Conservation (phyloP, 1,140 invertebrate genomes). For the Pachyrhynchus sulphureomaculatus region DNA sequence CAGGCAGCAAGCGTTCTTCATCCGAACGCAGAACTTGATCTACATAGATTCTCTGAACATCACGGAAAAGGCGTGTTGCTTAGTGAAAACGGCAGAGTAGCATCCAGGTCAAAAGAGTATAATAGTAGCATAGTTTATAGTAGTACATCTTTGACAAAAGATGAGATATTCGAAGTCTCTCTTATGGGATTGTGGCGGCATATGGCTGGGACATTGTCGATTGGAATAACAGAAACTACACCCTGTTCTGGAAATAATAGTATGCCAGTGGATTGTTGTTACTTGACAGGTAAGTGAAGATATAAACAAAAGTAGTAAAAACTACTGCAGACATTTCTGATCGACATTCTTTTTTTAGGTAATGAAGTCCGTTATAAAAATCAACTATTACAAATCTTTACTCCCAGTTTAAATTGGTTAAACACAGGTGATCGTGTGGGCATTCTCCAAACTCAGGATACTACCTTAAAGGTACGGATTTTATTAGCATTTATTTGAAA, state of each 20-base stretch:
- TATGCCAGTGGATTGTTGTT: constrained; percentile 64
- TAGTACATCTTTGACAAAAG: constrained; percentile 67
- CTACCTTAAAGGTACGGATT: constrained; percentile 56
- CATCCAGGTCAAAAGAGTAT: constrained; percentile 64
- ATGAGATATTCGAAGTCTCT: constrained; percentile 73
- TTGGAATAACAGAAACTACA: constrained; percentile 71
- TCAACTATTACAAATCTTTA: constrained; percentile 61
- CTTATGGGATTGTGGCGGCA: constrained; percentile 62
- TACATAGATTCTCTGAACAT: constrained; percentile 62
- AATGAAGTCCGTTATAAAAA: constrained; percentile 67
- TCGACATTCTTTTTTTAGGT: constrained; percentile 58
- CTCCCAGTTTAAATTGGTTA: constrained; percentile 78
- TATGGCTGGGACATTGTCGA: constrained; percentile 73
- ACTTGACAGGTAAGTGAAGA: constrained; percentile 64
- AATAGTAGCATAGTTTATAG: constrained; percentile 74
- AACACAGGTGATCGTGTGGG: constrained; percentile 72
- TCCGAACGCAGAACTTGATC: constrained; percentile 42
- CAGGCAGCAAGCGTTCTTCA: constrained; percentile 45
- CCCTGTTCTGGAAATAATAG: constrained; percentile 59
- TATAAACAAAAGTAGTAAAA: too few relatives aligned
- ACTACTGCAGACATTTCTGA: too few relatives aligned
- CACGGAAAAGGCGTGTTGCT: constrained; percentile 74
- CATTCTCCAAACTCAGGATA: constrained; percentile 62
- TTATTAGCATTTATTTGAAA: background rate
- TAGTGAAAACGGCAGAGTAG: constrained; percentile 66